A percentile compares a stretch with the other conserved stretches of the same genome.
Conservation (phyloP, 2,113 vertebrate species). For the Gymnocephalus cernua region DNA sequence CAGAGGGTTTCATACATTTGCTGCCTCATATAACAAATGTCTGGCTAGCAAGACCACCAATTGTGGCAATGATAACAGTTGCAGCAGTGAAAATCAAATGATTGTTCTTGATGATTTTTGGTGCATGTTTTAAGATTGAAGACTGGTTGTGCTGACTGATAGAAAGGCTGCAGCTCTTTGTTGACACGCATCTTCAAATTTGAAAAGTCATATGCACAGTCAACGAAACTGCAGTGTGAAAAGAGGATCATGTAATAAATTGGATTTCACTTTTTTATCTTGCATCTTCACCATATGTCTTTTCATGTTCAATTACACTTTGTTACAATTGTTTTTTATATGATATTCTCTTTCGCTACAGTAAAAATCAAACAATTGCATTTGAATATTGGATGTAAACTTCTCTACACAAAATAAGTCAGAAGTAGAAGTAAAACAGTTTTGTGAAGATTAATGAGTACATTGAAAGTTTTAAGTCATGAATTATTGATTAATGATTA, state of each 20-base stretch:
- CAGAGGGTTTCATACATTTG: constrained; percentile 3
- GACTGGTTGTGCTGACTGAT: neutral
- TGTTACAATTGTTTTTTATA: neutral
- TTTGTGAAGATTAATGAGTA: neutral
- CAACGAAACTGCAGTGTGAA: neutral
- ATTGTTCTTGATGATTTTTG: neutral
- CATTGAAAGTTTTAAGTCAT: neutral
- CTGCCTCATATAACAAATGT: neutral
- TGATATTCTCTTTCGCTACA: neutral
- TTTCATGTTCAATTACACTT: neutral
- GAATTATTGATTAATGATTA: neutral
- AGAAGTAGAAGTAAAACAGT: neutral
- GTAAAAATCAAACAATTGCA: neutral
- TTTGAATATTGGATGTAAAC: neutral
- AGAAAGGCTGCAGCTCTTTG: neutral
- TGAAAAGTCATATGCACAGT: neutral
- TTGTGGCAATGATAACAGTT: constrained; percentile 12
- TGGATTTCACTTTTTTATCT: neutral
- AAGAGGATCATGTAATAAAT: neutral
- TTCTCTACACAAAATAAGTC: neutral
- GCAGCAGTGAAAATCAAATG: neutral
- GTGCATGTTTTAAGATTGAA: neutral
- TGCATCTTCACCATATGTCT: neutral
- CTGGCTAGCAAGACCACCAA: neutral
- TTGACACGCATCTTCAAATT: neutral